Conservation (phyloP, 92 coral and sea anemone genomes). For the Metridium senile region DNA sequence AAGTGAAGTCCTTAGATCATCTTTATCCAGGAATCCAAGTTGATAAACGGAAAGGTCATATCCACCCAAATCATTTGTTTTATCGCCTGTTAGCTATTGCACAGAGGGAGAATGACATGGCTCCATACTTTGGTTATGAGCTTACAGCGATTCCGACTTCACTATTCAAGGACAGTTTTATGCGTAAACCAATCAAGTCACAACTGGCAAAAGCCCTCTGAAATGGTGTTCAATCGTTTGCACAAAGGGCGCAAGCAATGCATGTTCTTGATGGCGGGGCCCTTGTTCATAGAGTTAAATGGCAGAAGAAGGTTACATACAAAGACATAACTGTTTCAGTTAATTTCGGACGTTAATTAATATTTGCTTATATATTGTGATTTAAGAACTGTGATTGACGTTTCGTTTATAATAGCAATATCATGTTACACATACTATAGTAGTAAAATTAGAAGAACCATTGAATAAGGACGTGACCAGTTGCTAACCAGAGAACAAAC, state of each 20-base stretch:
- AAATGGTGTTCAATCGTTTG: background rate
- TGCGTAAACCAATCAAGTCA: slow-evolving; percentile 15
- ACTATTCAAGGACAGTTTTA: slow-evolving; percentile 25
- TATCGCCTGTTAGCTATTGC: slow-evolving; percentile 16
- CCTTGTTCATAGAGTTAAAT: slow-evolving; percentile 2
- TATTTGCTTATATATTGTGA: too few species aligned
- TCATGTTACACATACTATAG: too few species aligned
- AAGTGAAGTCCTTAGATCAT: slow-evolving; percentile 9
- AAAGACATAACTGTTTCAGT: slow-evolving; percentile 9
- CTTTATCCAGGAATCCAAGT: slow-evolving; percentile 29
- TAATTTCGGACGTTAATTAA: too few species aligned
- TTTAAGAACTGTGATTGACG: too few species aligned
- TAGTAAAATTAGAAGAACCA: too few species aligned
- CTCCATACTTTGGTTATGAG: slow-evolving; percentile 22
- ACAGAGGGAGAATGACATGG: slow-evolving; percentile 26
- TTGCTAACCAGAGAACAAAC: too few species aligned
- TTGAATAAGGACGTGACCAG: too few species aligned
- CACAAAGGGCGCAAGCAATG: background rate
- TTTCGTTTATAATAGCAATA: too few species aligned
- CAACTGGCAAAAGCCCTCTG: slow-evolving; percentile 20
- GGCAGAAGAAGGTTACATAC: slow-evolving; percentile 12
- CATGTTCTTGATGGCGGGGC: slow-evolving; percentile 31
- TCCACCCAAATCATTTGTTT: slow-evolving; percentile 30
- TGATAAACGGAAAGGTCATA: slow-evolving; percentile 22
- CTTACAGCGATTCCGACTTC: slow-evolving; percentile 13